Conservation (phyloP, 2,797 vertebrate species). For the Lutjanus argentimaculatus region DNA sequence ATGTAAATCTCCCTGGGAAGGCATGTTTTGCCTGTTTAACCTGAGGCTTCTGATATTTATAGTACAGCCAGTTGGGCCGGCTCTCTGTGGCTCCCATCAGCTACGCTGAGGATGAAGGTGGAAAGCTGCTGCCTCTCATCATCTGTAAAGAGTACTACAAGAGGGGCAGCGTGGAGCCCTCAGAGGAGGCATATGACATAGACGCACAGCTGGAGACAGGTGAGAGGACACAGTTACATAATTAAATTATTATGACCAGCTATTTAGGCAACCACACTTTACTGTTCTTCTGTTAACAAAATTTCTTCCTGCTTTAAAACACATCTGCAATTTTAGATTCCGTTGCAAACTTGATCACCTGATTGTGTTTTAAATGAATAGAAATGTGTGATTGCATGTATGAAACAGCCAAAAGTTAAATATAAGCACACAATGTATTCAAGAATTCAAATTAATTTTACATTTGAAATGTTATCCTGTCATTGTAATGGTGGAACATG, state of each 20-base stretch:
- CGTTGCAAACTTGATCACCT: neutral
- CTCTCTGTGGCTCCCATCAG: slow-evolving; percentile 90
- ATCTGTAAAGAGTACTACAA: slow-evolving; percentile 93
- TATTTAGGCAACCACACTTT: neutral
- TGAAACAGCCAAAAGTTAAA: neutral
- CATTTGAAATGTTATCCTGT: neutral
- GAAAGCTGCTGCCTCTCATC: slow-evolving; percentile 84
- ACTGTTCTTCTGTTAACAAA: neutral
- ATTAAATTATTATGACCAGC: too few species aligned
- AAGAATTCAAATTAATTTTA: neutral
- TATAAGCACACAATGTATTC: neutral
- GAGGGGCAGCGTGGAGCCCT: slow-evolving; percentile 82
- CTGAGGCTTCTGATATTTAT: slow-evolving; percentile 52
- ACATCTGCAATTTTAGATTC: neutral
- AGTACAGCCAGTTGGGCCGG: slow-evolving; percentile 87
- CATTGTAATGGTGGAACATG: too few species aligned
- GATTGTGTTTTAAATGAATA: neutral
- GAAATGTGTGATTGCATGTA: neutral
- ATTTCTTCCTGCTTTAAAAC: neutral
- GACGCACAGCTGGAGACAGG: slow-evolving; percentile 91
- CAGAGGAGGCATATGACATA: slow-evolving; percentile 87
- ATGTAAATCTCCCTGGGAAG: neutral
- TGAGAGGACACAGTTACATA: slow-evolving; percentile 52
- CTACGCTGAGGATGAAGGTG: slow-evolving; percentile 85
- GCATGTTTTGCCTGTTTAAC: slow-evolving; percentile 52